Percentiles rank a stretch among this genome's conserved stretches.
These are phyloP conservation scores for Clitarchus hookeri DNA, from an alignment of 2,888 invertebrate genomes.

Conservation along the genomic window DNA sequence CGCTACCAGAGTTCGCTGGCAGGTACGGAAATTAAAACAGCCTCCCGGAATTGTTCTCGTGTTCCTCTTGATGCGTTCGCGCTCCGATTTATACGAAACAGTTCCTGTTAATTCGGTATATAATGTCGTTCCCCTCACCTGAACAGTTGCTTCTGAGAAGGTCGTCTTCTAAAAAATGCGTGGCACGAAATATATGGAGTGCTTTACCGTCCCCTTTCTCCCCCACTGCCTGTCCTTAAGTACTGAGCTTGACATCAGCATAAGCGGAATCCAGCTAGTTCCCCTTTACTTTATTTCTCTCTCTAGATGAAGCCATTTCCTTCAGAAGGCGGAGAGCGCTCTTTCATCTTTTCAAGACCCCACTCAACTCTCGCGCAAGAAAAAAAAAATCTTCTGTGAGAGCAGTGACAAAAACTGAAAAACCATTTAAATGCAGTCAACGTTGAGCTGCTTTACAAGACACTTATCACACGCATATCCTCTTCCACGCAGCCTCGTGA, in stretches of 20 bases:
- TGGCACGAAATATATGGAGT: not conserved
- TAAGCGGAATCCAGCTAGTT: not conserved
- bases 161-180: not conserved
- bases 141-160: not conserved
- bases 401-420: no score
- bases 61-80: no score
- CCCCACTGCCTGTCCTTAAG: not conserved
- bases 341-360: not conserved
- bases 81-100: not conserved
- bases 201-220: not conserved
- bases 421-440: no score
- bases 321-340: not conserved
- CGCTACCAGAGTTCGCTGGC: no score
- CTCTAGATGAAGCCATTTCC: conserved; percentile 7
- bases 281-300: not conserved
- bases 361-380: not conserved
- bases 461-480: no score
- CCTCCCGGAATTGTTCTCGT: no score
- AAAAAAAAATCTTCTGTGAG: not conserved
- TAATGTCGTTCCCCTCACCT: not conserved
- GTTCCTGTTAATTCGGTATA: not conserved
- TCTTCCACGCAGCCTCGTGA: no score
- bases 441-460: no score
- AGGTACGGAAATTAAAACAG: no score
- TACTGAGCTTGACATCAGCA: not conserved